Evolutionary conservation across 2,888 invertebrate genomes (phyloP).

Genomic region (Scaptomyza tumidula): DNA sequence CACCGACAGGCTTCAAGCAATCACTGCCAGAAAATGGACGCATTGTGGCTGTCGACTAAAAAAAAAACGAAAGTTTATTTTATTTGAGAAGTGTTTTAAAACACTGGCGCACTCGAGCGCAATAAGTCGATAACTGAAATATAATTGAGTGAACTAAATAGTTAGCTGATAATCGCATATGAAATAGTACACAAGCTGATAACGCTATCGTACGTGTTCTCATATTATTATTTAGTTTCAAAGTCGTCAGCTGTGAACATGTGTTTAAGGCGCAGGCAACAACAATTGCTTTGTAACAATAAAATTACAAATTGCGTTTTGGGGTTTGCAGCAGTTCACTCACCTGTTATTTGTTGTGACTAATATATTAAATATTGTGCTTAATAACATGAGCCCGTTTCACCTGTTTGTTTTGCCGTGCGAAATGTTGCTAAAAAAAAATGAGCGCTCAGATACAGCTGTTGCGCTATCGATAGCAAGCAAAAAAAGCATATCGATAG

Average conservation of each 20-base stretch:
- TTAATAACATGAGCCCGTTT: neutral
- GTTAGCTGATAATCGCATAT: conserved; percentile 40
- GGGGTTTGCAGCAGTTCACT: conserved; percentile 7
- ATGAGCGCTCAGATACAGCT: conserved; percentile 44
- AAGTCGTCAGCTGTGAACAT: neutral
- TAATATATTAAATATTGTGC: neutral
- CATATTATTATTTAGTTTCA: conserved; percentile 1
- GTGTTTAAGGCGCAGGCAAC: neutral
- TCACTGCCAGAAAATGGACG: conserved; percentile 70
- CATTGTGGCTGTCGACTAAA: conserved; percentile 58
- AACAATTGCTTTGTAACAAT: conserved; percentile 3
- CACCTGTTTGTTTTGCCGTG: conserved; percentile 21
- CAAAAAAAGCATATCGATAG: conserved; percentile 24
- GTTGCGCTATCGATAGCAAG: conserved; percentile 25
- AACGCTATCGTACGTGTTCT: conserved; percentile 34
- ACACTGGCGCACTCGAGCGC: conserved; percentile 50
- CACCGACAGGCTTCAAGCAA: conserved; percentile 81
- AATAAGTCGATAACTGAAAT: conserved; percentile 53
- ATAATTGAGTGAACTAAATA: conserved; percentile 25
- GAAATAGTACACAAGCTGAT: conserved; percentile 57
- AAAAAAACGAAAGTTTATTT: conserved; percentile 35
- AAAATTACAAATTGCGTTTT: neutral
- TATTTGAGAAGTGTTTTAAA: conserved; percentile 2
- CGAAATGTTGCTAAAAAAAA: conserved; percentile 34
- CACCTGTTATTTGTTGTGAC: conserved; percentile 23